Conservation (phyloP, 2,113 vertebrate genomes). For the Ophiodon elongatus region DNA sequence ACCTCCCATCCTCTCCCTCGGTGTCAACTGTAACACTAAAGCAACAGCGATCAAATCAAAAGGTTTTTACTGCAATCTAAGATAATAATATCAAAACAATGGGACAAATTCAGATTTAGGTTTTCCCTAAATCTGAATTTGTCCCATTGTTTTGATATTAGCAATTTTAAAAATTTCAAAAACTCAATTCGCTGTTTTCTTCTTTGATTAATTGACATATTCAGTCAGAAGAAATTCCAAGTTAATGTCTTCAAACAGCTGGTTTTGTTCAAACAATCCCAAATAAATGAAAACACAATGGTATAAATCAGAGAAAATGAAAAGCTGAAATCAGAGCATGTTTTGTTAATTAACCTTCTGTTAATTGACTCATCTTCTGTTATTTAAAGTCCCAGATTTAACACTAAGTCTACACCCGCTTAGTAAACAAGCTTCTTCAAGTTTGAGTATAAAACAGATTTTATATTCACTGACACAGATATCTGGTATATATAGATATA, state of each 20-base stretch:
- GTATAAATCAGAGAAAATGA: background rate
- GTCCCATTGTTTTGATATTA: too few relatives aligned
- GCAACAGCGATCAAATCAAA: background rate
- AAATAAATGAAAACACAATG: background rate
- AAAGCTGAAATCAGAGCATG: background rate
- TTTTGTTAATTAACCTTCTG: background rate
- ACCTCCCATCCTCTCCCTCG: constrained; percentile 22
- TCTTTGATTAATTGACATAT: background rate
- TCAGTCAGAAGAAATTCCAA: background rate
- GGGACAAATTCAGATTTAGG: background rate
- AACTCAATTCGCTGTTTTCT: background rate
- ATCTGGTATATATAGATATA: too few relatives aligned
- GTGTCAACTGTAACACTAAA: constrained; percentile 44
- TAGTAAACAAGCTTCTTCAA: too few relatives aligned
- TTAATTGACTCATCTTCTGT: background rate
- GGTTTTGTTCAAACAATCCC: background rate
- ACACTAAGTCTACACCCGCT: background rate
- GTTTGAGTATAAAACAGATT: too few relatives aligned
- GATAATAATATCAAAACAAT: background rate
- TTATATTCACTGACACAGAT: too few relatives aligned
- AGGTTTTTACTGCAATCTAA: background rate
- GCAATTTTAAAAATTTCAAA: background rate
- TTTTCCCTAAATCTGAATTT: too few relatives aligned
- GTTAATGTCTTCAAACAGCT: background rate
- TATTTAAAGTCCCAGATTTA: background rate